Evolutionary conservation across 1,140 invertebrate species (phyloP).

Genomic region (Holotrichia oblita): DNA sequence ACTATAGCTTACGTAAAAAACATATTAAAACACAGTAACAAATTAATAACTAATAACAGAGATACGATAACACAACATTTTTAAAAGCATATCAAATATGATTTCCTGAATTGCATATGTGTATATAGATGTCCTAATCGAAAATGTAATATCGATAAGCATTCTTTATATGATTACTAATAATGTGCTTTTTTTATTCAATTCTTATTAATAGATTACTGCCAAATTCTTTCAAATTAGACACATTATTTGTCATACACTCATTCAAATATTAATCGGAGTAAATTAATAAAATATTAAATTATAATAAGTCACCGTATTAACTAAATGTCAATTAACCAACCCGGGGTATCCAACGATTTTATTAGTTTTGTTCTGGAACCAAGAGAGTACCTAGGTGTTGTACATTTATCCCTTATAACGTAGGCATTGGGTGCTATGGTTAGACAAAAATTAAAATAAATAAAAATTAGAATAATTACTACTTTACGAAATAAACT

Average conservation of each 20-base stretch:
- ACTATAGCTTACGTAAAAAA: too few species aligned
- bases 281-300: slow-evolving; percentile 43
- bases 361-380: slow-evolving; percentile 57
- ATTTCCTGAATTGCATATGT: too few species aligned
- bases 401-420: slow-evolving; percentile 37
- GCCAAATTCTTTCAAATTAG: neutral
- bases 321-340: slow-evolving; percentile 47
- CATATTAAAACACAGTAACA: too few species aligned
- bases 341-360: slow-evolving; percentile 60
- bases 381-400: slow-evolving; percentile 55
- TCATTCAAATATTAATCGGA: neutral
- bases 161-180: too few species aligned
- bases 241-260: neutral
- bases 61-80: too few species aligned
- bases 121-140: too few species aligned
- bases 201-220: too few species aligned
- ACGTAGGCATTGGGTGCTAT: slow-evolving; percentile 38
- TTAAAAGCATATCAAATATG: too few species aligned
- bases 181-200: too few species aligned
- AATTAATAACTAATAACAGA: too few species aligned
- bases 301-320: slow-evolving; percentile 1
- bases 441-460: slow-evolving; percentile 32
- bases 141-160: too few species aligned
- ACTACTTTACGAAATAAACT: too few species aligned
- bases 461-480: slow-evolving; percentile 1